Evolutionary conservation across 2,113 vertebrate genomes (phyloP), one percentile per base, ranked within the genome.

Genomic region (Hippolais icterina): DNA sequence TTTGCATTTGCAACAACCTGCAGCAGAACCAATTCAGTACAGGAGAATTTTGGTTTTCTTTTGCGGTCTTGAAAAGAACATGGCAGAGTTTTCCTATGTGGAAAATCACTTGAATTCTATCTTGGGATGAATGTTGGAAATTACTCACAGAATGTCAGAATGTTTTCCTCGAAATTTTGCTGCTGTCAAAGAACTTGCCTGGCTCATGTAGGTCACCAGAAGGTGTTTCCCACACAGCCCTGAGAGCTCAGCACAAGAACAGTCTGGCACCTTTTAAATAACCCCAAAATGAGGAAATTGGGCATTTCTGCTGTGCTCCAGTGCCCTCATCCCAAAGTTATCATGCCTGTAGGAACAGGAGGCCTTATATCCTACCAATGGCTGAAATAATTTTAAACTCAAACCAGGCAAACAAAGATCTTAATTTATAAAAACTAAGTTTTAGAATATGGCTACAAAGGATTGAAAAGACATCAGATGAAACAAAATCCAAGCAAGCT

Each of bases 231-330:
- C 15, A 9, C 37, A 53, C 23, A 82, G 42, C 4, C 37, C 54
- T 35, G 49, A 61, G 12, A 46, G 52, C 8, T 59, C 49, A 68
- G 57, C 49, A 64, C n/a, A 65, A 50, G 12, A 92, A 47, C 13
- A 85, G 21, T 17, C 28, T 37, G 22, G 11, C 25, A 59, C 8
- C 28, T 21, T 50, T 52, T 19, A 35, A 21, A 60, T 20, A 77
- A 12, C 8, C n/a, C 24, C 1, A 5, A 72, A 83, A 63, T 0
- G 5, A 27, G n/a, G 39, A 60, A 86, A 69, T 13, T 0, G 1
- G 25, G 6, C 27, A 18, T 33, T 72, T 63, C 53, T 52, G 31
- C 33, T 1, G 0, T 39, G 27, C 29, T 39, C 25, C 56, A 54
- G 6, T 53, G 13, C 5, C 56, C 15, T 66, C 24, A 72, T 19